Conservation (phyloP, 2,113 vertebrate genomes). For the Ochotona princeps region DNA sequence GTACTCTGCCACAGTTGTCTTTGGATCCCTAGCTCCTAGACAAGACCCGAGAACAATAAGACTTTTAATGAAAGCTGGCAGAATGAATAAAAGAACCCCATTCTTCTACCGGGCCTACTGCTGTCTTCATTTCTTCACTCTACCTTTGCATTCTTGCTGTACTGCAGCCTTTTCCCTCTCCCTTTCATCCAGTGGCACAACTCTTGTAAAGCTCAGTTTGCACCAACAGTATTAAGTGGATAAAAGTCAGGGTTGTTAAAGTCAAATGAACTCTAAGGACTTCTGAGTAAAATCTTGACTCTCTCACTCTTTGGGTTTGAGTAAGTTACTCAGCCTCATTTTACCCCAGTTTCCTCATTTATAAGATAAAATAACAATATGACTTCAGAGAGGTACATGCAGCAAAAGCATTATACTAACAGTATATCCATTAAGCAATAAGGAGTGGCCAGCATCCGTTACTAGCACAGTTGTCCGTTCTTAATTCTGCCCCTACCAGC, state of each 20-base stretch:
- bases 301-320: not conserved
- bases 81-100: not conserved
- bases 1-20: not conserved
- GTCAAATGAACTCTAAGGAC: not conserved
- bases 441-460: not conserved
- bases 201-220: not conserved
- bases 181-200: not conserved
- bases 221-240: not conserved
- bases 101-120: not conserved
- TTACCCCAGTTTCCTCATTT: not conserved
- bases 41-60: not conserved
- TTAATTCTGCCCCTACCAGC: not conserved
- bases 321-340: not conserved
- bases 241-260: not conserved
- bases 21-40: not conserved
- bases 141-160: not conserved
- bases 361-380: conserved; percentile 32
- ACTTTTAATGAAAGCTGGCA: not conserved
- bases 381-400: not conserved
- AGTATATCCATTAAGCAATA: not conserved
- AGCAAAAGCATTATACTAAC: not conserved
- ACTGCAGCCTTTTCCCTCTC: not conserved
- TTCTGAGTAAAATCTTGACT: not conserved
- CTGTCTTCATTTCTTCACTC: not conserved
- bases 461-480: not conserved